Conservation (phyloP, 2,888 invertebrate species). For the Drosophila macrospina region DNA sequence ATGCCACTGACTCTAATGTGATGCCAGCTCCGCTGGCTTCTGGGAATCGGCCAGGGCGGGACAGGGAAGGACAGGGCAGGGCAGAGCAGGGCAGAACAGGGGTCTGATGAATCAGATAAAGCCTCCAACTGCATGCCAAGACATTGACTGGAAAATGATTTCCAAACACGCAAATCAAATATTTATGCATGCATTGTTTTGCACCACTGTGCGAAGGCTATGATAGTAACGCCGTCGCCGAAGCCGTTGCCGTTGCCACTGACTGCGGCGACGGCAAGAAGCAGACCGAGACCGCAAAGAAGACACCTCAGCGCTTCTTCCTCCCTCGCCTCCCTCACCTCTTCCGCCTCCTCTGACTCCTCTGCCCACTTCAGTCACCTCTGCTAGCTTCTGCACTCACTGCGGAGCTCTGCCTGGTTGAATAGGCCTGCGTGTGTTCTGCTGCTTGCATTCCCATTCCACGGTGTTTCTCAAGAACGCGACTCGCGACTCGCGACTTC, state of each 20-base stretch:
- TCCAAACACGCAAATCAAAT: slow-evolving; percentile 82
- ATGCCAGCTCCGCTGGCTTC: slow-evolving; percentile 23
- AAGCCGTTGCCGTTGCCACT: background rate
- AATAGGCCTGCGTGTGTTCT: slow-evolving; percentile 77
- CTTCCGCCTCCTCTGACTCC: background rate
- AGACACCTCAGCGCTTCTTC: slow-evolving; percentile 21
- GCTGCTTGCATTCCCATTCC: slow-evolving; percentile 72
- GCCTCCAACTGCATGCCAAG: slow-evolving; percentile 81
- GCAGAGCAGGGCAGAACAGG: no score
- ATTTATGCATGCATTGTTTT: slow-evolving; percentile 81
- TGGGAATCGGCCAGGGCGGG: slow-evolving; percentile 34
- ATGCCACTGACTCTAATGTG: slow-evolving; percentile 45
- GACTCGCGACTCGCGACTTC: slow-evolving; percentile 36
- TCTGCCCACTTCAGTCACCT: background rate
- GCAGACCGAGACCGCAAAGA: slow-evolving; percentile 75
- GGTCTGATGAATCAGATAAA: slow-evolving; percentile 82
- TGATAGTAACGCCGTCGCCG: slow-evolving; percentile 4
- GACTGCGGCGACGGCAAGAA: slow-evolving; percentile 56
- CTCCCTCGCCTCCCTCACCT: background rate
- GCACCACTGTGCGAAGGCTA: slow-evolving; percentile 74
- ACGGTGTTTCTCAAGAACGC: slow-evolving; percentile 72
- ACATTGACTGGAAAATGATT: slow-evolving; percentile 84
- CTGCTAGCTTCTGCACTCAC: background rate
- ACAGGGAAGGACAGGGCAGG: background rate
- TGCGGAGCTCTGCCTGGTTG: slow-evolving; percentile 58